Conservation (phyloP, 2,113 vertebrate species). For the Meriones unguiculatus region DNA sequence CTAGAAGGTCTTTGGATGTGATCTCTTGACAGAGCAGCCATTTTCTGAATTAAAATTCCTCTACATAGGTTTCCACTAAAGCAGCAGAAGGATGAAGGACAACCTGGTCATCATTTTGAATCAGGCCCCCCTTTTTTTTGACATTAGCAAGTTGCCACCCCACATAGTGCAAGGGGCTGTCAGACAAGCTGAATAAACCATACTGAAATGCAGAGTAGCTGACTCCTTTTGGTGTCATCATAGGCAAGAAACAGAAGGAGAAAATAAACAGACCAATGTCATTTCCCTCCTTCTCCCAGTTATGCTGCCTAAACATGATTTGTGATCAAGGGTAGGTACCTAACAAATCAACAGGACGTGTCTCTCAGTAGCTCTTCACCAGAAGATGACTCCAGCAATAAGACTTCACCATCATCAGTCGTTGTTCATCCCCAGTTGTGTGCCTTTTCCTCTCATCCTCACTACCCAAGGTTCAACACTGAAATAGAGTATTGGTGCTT, state of each 20-base stretch:
- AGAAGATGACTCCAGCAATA: background rate
- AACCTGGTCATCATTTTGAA: background rate
- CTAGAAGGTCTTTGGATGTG: too few species aligned
- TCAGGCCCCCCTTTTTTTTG: background rate
- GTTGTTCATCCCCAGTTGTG: background rate
- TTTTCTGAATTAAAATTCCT: background rate
- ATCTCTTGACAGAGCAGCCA: too few species aligned
- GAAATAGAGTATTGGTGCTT: background rate
- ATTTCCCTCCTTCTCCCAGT: background rate
- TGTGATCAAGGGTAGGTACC: too few species aligned
- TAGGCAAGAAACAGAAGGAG: background rate
- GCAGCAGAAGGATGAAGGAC: accelerated
- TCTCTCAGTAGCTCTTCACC: background rate
- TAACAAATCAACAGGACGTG: background rate
- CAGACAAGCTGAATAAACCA: background rate
- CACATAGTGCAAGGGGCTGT: background rate
- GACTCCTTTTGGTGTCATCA: background rate
- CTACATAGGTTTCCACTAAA: background rate
- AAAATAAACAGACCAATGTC: background rate
- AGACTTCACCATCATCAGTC: background rate
- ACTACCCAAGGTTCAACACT: background rate
- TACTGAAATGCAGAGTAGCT: background rate
- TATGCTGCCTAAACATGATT: background rate
- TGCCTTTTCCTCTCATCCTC: background rate
- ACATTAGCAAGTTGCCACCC: background rate